Evolutionary conservation across 2,113 vertebrate species (phyloP).

Genomic region (Strix aluco): DNA sequence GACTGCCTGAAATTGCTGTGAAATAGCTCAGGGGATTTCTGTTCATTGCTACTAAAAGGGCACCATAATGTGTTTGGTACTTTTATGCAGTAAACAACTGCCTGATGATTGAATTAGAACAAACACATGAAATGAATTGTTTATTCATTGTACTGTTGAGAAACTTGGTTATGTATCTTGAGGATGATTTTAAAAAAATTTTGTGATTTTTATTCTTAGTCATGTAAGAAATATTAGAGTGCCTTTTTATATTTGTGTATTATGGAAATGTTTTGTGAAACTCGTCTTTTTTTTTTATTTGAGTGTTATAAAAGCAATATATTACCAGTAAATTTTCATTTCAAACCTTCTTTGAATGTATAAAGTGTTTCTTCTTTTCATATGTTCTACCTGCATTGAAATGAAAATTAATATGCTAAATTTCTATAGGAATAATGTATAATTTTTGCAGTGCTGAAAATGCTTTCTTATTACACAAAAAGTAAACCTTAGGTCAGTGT

Average conservation of each 20-base stretch:
- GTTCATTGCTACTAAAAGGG: constrained; percentile 78
- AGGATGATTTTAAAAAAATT: constrained; percentile 47
- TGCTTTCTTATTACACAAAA: constrained; percentile 76
- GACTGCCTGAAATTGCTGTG: constrained; percentile 76
- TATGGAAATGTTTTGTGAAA: constrained; percentile 75
- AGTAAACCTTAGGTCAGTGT: constrained; percentile 81
- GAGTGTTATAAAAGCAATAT: constrained; percentile 82
- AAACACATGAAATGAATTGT: constrained; percentile 68
- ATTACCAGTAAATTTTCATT: constrained; percentile 76
- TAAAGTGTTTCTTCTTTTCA: constrained; percentile 63
- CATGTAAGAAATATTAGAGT: constrained; percentile 77
- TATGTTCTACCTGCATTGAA: constrained; percentile 73
- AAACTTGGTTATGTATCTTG: constrained; percentile 70
- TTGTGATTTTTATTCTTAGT: constrained; percentile 68
- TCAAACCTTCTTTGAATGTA: constrained; percentile 75
- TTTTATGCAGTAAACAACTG: constrained; percentile 69
- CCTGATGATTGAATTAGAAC: constrained; percentile 57
- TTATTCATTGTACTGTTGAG: constrained; percentile 78
- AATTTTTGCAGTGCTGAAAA: constrained; percentile 76
- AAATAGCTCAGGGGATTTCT: constrained; percentile 83
- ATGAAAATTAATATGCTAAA: constrained; percentile 72
- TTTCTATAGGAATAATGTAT: constrained; percentile 74
- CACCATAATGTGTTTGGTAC: constrained; percentile 76
- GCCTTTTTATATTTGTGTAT: constrained; percentile 84
- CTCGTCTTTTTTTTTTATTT: constrained; percentile 57